phyloP scores from a whole-genome alignment of 2,888 invertebrate genomes.

The Nysson spinosus region DNA sequence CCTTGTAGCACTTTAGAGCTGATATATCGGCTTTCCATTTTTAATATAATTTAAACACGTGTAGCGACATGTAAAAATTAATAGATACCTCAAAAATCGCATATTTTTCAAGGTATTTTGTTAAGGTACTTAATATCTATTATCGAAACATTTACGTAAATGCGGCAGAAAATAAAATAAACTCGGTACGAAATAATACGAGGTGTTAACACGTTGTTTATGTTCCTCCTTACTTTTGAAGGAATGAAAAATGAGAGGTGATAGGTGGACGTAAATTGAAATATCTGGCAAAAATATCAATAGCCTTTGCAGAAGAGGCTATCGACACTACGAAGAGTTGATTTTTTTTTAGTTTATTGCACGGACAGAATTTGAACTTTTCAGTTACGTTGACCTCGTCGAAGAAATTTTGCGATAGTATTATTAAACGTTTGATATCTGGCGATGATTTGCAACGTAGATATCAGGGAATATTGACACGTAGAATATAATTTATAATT shows the following conservation, averaged over 20 bases:
- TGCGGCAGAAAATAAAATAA: no score
- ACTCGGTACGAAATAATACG: no score
- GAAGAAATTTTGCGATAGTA: slow-evolving; percentile 26
- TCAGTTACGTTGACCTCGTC: slow-evolving; percentile 22
- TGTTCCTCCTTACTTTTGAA: no score
- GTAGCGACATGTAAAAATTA: no score
- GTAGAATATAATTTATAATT: background rate
- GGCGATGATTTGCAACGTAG: background rate
- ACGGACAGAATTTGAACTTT: slow-evolving; percentile 9
- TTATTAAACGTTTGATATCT: background rate
- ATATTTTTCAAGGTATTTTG: no score
- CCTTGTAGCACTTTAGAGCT: no score
- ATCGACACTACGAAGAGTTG: slow-evolving; percentile 26
- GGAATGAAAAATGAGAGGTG: slow-evolving; percentile 5
- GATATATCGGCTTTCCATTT: no score
- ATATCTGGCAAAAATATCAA: slow-evolving; percentile 47
- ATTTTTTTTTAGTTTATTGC: slow-evolving; percentile 7
- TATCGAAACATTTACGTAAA: no score
- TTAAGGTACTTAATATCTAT: no score
- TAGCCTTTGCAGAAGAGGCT: slow-evolving; percentile 40
- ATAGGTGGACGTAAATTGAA: slow-evolving; percentile 49
- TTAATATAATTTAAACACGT: no score
- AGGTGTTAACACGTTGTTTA: no score
- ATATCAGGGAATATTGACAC: background rate
- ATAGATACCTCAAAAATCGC: no score